Conservation (phyloP, 2,797 vertebrate species). For the Arnoldichthys spilopterus region DNA sequence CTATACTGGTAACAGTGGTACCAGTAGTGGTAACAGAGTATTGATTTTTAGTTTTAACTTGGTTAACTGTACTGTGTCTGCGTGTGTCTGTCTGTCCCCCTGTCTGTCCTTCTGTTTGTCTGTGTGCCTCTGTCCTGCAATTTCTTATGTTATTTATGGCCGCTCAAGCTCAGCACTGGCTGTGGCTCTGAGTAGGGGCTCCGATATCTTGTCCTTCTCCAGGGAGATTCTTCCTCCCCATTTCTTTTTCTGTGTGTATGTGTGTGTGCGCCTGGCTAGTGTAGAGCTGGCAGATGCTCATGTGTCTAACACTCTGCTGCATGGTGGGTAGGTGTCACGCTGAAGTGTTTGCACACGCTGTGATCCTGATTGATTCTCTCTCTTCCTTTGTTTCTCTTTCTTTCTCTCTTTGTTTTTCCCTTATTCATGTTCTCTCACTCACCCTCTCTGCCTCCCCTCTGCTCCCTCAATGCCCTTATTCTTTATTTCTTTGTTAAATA, state of each 20-base stretch:
- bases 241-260: constrained; percentile 24
- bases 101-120: not conserved
- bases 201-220: constrained; percentile 34
- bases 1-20: too few relatives aligned
- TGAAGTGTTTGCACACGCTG: constrained; percentile 59
- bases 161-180: not conserved
- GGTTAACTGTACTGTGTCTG: too few relatives aligned
- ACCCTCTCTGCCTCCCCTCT: not conserved
- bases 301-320: constrained; percentile 49
- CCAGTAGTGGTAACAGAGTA: too few relatives aligned
- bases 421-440: not conserved
- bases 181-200: constrained; percentile 13
- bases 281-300: constrained; percentile 56
- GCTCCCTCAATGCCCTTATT: not conserved
- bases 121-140: not conserved
- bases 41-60: not conserved
- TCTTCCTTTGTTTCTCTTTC: constrained; percentile 24
- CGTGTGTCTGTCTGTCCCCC: not conserved
- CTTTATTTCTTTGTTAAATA: not conserved
- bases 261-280: constrained; percentile 44
- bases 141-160: constrained; percentile 12
- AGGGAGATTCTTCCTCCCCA: constrained; percentile 34
- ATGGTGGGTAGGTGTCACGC: constrained; percentile 56
- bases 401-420: not conserved
- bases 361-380: constrained; percentile 48